Conservation (phyloP, 2,797 vertebrate species). For the Synaphobranchus kaupii region DNA sequence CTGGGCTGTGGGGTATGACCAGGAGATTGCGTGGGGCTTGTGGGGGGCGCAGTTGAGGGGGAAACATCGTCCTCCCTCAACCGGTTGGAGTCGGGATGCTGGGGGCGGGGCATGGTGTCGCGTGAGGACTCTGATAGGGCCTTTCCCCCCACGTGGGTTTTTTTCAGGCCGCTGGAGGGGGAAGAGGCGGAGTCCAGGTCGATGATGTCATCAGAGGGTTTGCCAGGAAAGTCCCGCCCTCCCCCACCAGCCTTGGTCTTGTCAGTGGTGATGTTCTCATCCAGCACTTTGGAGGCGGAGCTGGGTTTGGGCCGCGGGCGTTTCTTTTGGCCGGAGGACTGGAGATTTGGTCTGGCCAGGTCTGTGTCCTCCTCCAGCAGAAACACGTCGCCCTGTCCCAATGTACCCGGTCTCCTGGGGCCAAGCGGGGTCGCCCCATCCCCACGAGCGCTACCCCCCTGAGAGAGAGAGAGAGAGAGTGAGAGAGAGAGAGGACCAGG, state of each 20-base stretch:
- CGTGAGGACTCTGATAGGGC: constrained; percentile 29
- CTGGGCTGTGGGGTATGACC: constrained; percentile 30
- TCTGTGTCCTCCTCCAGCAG: constrained; percentile 77
- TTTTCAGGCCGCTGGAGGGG: constrained; percentile 47
- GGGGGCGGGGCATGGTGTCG: constrained; percentile 41
- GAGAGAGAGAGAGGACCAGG: not conserved
- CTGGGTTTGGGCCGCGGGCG: constrained; percentile 57
- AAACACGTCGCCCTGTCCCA: constrained; percentile 66
- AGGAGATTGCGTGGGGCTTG: constrained; percentile 28
- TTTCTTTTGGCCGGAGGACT: constrained; percentile 36
- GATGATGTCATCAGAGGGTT: constrained; percentile 59
- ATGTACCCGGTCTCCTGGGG: constrained; percentile 55
- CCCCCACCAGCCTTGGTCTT: constrained; percentile 55
- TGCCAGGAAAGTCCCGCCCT: constrained; percentile 55
- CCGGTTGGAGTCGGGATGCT: constrained; percentile 48
- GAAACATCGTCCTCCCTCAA: constrained; percentile 36
- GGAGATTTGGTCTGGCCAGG: constrained; percentile 60
- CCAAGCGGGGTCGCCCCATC: constrained; percentile 68
- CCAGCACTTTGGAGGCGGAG: constrained; percentile 51
- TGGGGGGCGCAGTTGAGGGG: not conserved
- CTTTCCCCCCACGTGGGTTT: constrained; percentile 49
- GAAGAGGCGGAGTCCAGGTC: constrained; percentile 50
- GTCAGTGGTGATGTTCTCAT: constrained; percentile 79
- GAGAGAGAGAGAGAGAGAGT: not conserved
- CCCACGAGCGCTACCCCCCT: constrained; percentile 58